Percentiles rank a stretch among this genome's conserved stretches.
Conservation (phyloP, 2,888 invertebrate species). For the Bellardia bayeri region DNA sequence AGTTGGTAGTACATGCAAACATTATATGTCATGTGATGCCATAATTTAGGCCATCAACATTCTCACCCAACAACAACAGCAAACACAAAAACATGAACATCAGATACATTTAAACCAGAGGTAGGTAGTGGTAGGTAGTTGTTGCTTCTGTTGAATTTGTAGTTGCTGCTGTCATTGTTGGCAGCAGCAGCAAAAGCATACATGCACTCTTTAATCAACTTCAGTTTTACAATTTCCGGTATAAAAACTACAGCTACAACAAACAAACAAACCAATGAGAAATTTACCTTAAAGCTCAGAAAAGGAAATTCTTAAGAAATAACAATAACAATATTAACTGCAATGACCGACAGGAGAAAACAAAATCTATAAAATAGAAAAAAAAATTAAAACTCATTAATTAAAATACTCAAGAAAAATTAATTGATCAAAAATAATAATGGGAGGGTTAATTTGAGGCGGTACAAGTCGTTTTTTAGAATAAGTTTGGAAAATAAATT, state of each 20-base stretch:
- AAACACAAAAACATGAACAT: slow-evolving; percentile 43
- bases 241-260: slow-evolving; percentile 18
- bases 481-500: too few species aligned
- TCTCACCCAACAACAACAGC: slow-evolving; percentile 59
- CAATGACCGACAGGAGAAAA: background rate
- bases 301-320: slow-evolving; percentile 45
- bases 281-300: slow-evolving; percentile 29
- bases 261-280: slow-evolving; percentile 24
- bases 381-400: slow-evolving; percentile 21
- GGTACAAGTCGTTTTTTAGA: too few species aligned
- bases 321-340: slow-evolving; percentile 9
- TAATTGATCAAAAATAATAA: background rate
- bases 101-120: slow-evolving; percentile 40
- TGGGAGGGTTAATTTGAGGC: background rate
- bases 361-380: background rate
- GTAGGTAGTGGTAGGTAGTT: background rate
- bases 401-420: slow-evolving; percentile 15
- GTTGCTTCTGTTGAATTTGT: background rate
- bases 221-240: slow-evolving; percentile 69
- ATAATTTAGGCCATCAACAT: slow-evolving; percentile 73
- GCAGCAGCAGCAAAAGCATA: slow-evolving; percentile 44
- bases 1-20: slow-evolving; percentile 67
- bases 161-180: slow-evolving; percentile 1
- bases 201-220: slow-evolving; percentile 65
- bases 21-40: slow-evolving; percentile 73